Evolutionary conservation across 2,888 invertebrate genomes (phyloP).

Genomic region (Conomelus anceps): DNA sequence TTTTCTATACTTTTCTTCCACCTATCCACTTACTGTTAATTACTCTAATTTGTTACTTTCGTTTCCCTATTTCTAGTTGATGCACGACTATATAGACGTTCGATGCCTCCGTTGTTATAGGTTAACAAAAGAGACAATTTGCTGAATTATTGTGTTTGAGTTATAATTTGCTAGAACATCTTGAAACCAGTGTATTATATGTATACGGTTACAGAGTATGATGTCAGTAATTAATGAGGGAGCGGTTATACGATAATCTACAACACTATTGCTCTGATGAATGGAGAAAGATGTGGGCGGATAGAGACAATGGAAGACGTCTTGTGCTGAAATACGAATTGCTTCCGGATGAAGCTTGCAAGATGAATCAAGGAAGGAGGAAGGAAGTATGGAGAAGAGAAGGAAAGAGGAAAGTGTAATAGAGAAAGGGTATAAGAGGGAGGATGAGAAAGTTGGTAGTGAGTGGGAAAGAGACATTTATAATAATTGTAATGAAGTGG

Average conservation of each 20-base stretch:
- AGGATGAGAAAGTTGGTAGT: not conserved
- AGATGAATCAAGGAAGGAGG: no score
- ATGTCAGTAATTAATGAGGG: not conserved
- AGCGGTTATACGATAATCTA: not conserved
- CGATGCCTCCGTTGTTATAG: no score
- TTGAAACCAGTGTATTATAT: not conserved
- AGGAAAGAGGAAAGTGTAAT: not conserved
- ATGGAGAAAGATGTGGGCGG: not conserved
- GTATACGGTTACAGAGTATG: not conserved
- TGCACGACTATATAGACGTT: no score
- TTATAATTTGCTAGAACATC: no score
- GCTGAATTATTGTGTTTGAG: no score
- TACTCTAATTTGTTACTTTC: no score
- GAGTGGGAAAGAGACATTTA: not conserved
- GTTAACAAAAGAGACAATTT: no score
- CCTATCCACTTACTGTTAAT: no score
- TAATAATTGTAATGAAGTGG: not conserved
- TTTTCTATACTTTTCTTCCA: no score
- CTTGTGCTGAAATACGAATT: not conserved
- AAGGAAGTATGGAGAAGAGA: no score
- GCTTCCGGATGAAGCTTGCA: not conserved
- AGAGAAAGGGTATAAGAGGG: not conserved
- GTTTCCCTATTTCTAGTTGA: no score
- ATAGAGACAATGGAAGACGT: not conserved
- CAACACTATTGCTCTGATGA: not conserved